phyloP scores from a whole-genome alignment of 2,888 invertebrate species.

The Xylophagus ater region DNA sequence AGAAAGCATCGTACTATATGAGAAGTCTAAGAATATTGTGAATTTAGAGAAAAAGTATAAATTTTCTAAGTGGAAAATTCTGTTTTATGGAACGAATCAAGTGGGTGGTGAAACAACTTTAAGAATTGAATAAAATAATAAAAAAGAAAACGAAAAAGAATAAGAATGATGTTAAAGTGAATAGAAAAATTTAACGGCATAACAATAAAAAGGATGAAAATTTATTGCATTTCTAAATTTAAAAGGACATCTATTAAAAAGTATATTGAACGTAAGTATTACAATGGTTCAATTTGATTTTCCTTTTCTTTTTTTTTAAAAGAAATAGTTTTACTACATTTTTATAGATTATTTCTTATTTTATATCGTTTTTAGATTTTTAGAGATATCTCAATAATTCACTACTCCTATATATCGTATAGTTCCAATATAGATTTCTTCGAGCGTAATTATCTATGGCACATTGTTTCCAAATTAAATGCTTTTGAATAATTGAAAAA shows the following conservation, averaged over 20 bases:
- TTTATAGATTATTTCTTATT: too few species aligned
- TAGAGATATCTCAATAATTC: too few species aligned
- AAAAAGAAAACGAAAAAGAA: too few species aligned
- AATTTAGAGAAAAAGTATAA: neutral
- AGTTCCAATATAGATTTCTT: neutral
- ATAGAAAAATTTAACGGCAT: slow-evolving; percentile 6
- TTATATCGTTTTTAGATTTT: too few species aligned
- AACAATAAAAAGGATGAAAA: slow-evolving; percentile 9
- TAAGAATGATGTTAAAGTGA: too few species aligned
- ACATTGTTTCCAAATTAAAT: slow-evolving; percentile 10
- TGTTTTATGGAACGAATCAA: neutral
- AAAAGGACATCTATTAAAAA: slow-evolving; percentile 7
- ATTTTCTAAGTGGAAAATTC: neutral
- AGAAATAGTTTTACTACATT: too few species aligned
- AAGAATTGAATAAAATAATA: too few species aligned
- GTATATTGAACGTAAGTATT: too few species aligned
- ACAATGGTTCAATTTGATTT: too few species aligned
- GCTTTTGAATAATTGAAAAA: slow-evolving; percentile 10
- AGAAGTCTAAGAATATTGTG: slow-evolving; percentile 4
- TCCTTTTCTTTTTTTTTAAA: too few species aligned
- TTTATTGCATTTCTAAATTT: slow-evolving; percentile 12
- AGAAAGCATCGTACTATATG: too few species aligned
- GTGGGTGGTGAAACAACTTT: neutral
- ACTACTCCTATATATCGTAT: too few species aligned
- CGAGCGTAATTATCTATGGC: slow-evolving; percentile 1